Evolutionary conservation across 1,140 invertebrate genomes (phyloP).

Genomic region (Bombus picipes): DNA sequence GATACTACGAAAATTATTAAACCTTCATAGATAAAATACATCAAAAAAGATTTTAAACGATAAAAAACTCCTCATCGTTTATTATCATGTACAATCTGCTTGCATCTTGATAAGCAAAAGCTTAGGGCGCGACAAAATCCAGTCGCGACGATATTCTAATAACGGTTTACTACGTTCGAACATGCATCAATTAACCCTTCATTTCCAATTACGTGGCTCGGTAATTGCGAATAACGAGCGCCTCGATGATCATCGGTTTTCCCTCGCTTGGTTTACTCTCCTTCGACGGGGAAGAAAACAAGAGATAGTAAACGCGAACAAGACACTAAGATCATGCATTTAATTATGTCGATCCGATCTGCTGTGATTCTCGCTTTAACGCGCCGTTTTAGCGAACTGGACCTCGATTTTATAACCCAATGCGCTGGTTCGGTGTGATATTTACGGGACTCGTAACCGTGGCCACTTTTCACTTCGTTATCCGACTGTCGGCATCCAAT

Average conservation of each 20-base stretch:
- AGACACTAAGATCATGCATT: not conserved
- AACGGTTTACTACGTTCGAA: not conserved
- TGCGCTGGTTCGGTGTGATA: not conserved
- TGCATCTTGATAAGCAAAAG: not conserved
- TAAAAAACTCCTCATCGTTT: not conserved
- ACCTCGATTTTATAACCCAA: constrained; percentile 13
- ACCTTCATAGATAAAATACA: not conserved
- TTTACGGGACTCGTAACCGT: constrained; percentile 27
- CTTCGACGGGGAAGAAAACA: no score
- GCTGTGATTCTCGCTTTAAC: not conserved
- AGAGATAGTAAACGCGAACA: no score
- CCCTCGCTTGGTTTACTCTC: not conserved
- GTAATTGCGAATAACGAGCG: constrained; percentile 19
- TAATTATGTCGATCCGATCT: constrained; percentile 6
- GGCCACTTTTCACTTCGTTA: constrained; percentile 29
- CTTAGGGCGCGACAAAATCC: not conserved
- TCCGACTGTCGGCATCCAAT: not conserved
- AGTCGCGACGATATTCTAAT: constrained; percentile 13
- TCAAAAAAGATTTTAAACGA: not conserved
- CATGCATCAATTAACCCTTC: constrained; percentile 16
- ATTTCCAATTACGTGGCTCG: constrained; percentile 16
- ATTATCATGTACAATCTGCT: not conserved
- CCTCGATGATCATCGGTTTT: constrained; percentile 6
- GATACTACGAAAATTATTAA: not conserved
- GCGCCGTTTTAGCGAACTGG: not conserved